phyloP scores from a whole-genome alignment of 2,888 invertebrate species.

The Tinea semifulvella region DNA sequence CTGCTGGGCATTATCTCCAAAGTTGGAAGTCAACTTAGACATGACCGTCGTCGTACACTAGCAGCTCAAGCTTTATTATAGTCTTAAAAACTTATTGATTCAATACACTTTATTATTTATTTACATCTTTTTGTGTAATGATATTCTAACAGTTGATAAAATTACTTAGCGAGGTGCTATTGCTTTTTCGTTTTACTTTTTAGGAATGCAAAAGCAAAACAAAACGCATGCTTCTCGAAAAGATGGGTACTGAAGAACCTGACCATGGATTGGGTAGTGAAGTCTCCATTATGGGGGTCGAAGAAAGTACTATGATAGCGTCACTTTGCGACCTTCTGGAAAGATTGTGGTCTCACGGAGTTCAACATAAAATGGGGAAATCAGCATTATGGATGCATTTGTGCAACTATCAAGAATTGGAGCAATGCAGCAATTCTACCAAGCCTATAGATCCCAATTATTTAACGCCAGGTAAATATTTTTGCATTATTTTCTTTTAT shows the following conservation, averaged over 20 bases:
- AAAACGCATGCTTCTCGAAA: slow-evolving; percentile 98
- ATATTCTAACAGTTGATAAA: too few species aligned
- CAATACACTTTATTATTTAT: too few species aligned
- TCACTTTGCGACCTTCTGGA: slow-evolving; percentile 96
- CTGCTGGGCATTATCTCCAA: too few species aligned
- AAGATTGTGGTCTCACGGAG: slow-evolving; percentile 96
- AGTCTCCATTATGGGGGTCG: slow-evolving; percentile 75
- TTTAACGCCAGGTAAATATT: slow-evolving; percentile 58
- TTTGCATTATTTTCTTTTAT: too few species aligned
- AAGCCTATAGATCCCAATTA: slow-evolving; percentile 63
- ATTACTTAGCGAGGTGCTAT: too few species aligned
- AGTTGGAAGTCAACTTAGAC: too few species aligned
- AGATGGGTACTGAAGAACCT: slow-evolving; percentile 97
- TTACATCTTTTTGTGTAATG: too few species aligned
- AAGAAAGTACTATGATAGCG: slow-evolving; percentile 98
- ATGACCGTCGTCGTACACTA: too few species aligned
- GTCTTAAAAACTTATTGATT: too few species aligned
- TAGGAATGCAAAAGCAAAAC: slow-evolving; percentile 94
- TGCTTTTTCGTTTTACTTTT: too few species aligned
- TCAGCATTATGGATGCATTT: slow-evolving; percentile 98
- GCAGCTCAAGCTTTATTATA: too few species aligned
- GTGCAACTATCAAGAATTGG: slow-evolving; percentile 86
- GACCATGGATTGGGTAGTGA: slow-evolving; percentile 91
- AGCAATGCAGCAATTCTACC: slow-evolving; percentile 69
- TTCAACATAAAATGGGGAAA: slow-evolving; percentile 95